Evolutionary conservation across 2,113 vertebrate species (phyloP).

Genomic region (Lates calcarifer): DNA sequence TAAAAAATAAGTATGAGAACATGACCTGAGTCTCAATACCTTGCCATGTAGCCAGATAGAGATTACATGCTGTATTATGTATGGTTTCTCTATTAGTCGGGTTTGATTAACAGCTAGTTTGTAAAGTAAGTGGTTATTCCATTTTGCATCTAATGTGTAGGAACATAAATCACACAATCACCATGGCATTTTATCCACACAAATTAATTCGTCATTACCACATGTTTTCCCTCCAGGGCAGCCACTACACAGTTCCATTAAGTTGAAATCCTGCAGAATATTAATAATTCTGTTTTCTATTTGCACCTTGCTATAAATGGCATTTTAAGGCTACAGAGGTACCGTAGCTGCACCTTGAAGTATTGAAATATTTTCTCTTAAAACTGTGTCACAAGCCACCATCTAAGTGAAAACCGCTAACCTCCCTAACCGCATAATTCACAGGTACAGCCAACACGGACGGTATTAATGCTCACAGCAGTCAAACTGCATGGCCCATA

Average conservation of each 20-base stretch:
- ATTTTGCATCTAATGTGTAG: slow-evolving; percentile 37
- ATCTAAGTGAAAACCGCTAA: slow-evolving; percentile 54
- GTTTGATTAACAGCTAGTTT: slow-evolving; percentile 41
- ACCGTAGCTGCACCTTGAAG: slow-evolving; percentile 2
- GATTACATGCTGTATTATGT: neutral
- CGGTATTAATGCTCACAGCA: neutral
- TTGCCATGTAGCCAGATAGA: neutral
- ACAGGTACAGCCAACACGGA: slow-evolving; percentile 2
- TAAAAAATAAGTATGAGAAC: neutral
- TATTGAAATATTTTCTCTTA: neutral
- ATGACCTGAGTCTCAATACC: slow-evolving; percentile 10
- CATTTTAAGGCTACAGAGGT: slow-evolving; percentile 42
- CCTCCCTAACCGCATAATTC: slow-evolving; percentile 39
- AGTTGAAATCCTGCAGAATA: slow-evolving; percentile 53
- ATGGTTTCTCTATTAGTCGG: neutral
- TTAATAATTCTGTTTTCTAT: slow-evolving; percentile 62
- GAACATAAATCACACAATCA: slow-evolving; percentile 61
- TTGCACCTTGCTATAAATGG: slow-evolving; percentile 45
- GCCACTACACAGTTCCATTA: slow-evolving; percentile 50
- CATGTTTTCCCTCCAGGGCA: slow-evolving; percentile 40
- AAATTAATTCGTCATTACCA: slow-evolving; percentile 67
- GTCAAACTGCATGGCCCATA: slow-evolving; percentile 55
- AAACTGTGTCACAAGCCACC: neutral
- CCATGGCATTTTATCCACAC: slow-evolving; percentile 46
- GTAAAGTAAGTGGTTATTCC: slow-evolving; percentile 34